phyloP scores from a whole-genome alignment of 2,797 vertebrate genomes.

The Gymnoscopelus microlampas region DNA sequence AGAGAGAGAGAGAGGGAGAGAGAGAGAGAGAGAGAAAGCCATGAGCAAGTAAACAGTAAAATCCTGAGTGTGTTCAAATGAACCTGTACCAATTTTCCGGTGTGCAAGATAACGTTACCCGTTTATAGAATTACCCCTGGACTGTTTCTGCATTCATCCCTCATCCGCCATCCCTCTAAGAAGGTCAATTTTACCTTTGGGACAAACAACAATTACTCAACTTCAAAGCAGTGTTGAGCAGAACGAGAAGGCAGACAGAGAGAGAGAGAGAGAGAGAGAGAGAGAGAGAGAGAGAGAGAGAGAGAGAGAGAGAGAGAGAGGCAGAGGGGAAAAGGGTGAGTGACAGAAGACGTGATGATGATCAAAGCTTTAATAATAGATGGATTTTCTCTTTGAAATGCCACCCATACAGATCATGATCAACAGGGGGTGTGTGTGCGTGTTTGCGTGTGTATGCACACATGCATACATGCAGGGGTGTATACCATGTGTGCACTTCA shows the following conservation, averaged over 20 bases:
- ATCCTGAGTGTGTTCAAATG: too few relatives aligned
- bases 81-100: too few relatives aligned
- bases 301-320: background rate
- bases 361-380: background rate
- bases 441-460: background rate
- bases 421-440: constrained; percentile 14
- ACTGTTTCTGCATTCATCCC: too few relatives aligned
- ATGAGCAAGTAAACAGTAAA: too few relatives aligned
- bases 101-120: too few relatives aligned
- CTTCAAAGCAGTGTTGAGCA: background rate
- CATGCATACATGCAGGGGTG: background rate
- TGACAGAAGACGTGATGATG: background rate
- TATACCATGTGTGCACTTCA: background rate
- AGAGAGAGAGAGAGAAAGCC: background rate
- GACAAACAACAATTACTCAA: background rate
- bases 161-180: too few relatives aligned
- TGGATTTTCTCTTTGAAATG: too few relatives aligned
- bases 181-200: too few relatives aligned
- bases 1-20: background rate
- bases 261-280: background rate
- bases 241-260: background rate
- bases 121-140: too few relatives aligned
- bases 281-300: background rate
- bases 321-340: background rate
- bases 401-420: constrained; percentile 44